Conservation (phyloP, 2,113 vertebrate species). For the Corydoras maculifer region DNA sequence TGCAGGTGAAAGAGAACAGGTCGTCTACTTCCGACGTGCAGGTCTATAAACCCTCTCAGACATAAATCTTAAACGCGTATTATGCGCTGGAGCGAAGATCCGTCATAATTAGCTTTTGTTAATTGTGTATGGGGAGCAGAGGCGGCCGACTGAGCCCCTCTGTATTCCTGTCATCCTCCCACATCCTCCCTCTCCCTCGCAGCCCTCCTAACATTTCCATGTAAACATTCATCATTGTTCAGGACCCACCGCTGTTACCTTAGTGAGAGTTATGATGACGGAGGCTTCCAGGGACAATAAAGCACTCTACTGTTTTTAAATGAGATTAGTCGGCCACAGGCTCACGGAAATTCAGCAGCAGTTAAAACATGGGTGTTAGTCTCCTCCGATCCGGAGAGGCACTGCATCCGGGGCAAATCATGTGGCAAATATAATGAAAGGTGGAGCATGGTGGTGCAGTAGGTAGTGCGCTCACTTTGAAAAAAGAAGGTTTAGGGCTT, state of each 20-base stretch:
- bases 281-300: constrained; percentile 38
- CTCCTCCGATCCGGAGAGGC: constrained; percentile 1
- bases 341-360: constrained; percentile 14
- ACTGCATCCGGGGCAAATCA: background rate
- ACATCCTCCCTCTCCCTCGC: constrained; percentile 1
- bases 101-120: constrained; percentile 32
- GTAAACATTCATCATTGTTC: constrained; percentile 28
- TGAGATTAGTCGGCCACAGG: constrained; percentile 14
- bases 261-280: constrained; percentile 41
- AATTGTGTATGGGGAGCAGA: constrained; percentile 30
- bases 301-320: constrained; percentile 35
- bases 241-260: constrained; percentile 20
- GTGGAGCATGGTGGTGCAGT: too few relatives aligned
- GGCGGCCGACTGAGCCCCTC: constrained; percentile 9
- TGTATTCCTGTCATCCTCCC: constrained; percentile 13
- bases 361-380: constrained; percentile 10
- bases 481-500: too few relatives aligned
- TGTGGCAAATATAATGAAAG: too few relatives aligned
- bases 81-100: constrained; percentile 9
- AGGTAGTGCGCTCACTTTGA: too few relatives aligned
- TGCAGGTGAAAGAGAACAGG: background rate
- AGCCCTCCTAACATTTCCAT: constrained; percentile 15
- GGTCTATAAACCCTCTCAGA: constrained; percentile 35
- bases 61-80: constrained; percentile 22
- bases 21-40: constrained; percentile 6